Evolutionary conservation across 2,797 vertebrate species (phyloP).

Genomic region (Amphiprion clarkii): DNA sequence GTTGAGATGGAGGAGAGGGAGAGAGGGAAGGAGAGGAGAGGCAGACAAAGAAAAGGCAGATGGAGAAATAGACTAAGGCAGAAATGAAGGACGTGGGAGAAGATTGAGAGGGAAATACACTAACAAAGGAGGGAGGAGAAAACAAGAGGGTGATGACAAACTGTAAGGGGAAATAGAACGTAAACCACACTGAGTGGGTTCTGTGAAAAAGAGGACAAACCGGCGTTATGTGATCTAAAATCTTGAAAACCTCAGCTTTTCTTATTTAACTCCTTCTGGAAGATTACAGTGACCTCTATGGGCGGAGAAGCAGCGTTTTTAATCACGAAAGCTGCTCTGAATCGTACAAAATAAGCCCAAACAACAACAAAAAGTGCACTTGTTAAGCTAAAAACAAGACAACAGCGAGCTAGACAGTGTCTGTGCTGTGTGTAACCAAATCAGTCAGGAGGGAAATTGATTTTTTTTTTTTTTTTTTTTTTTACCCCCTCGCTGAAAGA

Average conservation of each 20-base stretch:
- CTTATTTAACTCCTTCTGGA: constrained; percentile 12
- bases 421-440: constrained; percentile 67
- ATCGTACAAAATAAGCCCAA: constrained; percentile 32
- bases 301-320: constrained; percentile 2
- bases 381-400: constrained; percentile 57
- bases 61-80: constrained; percentile 37
- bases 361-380: constrained; percentile 42
- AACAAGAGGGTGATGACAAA: constrained; percentile 56
- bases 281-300: neutral
- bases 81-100: constrained; percentile 56
- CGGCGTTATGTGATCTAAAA: constrained; percentile 7
- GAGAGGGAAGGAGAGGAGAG: constrained; percentile 13
- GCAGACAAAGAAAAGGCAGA: constrained; percentile 30
- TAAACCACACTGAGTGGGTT: constrained; percentile 53
- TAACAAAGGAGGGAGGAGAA: constrained; percentile 29
- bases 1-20: constrained; percentile 50
- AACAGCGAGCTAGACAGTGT: constrained; percentile 40
- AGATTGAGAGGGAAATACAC: constrained; percentile 54
- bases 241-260: constrained; percentile 26
- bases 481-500: constrained; percentile 62
- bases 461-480: constrained; percentile 60
- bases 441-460: constrained; percentile 82
- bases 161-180: constrained; percentile 33
- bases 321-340: constrained; percentile 35
- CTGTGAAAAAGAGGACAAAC: constrained; percentile 17